Evolutionary conservation across 1,140 invertebrate genomes (phyloP).

Genomic region (Dreissena rostriformis): DNA sequence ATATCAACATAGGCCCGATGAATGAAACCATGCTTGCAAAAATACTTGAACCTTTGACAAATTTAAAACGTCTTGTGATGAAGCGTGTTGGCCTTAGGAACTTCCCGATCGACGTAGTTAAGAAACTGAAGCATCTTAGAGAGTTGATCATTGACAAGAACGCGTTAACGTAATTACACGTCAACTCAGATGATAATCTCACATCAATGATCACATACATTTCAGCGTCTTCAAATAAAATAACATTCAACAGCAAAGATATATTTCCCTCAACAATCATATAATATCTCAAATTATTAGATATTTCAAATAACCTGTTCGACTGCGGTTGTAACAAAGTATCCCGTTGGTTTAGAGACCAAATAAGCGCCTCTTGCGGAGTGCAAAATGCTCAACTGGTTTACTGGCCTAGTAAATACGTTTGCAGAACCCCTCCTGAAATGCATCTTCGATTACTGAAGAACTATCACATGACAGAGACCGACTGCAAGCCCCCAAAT

Average conservation of each 20-base stretch:
- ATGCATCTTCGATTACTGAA: background rate
- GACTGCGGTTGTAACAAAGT: background rate
- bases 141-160: background rate
- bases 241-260: background rate
- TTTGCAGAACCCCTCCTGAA: background rate
- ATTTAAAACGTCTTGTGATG: background rate
- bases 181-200: background rate
- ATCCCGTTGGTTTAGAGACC: background rate
- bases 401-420: slow-evolving; percentile 15
- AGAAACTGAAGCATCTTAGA: background rate
- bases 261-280: background rate
- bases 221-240: background rate
- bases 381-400: slow-evolving; percentile 8
- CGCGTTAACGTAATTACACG: background rate
- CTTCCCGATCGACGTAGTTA: background rate
- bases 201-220: background rate
- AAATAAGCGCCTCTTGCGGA: background rate
- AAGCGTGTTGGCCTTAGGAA: background rate
- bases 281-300: background rate
- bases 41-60: background rate
- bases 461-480: background rate
- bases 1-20: background rate
- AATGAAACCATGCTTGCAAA: background rate
- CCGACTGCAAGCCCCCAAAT: background rate
- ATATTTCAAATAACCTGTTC: background rate